Conservation (phyloP, 2,113 vertebrate genomes). For the Cygnus atratus region DNA sequence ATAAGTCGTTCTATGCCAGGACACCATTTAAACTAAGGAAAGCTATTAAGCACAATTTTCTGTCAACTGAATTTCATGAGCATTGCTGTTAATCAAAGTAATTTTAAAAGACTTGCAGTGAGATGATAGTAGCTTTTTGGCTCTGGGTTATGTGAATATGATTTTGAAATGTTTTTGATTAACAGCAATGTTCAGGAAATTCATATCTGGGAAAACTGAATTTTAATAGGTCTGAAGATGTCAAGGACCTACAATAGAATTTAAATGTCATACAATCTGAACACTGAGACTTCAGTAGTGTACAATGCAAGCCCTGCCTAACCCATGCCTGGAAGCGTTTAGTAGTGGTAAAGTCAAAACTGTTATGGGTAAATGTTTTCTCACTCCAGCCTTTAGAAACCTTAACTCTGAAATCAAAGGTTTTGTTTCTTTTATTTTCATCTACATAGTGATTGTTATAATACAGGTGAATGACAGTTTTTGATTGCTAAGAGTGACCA, state of each 20-base stretch:
- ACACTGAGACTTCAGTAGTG: neutral
- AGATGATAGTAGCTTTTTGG: neutral
- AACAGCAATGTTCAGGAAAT: neutral
- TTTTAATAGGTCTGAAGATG: neutral
- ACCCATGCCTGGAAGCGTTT: neutral
- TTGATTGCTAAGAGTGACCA: neutral
- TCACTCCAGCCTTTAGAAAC: neutral
- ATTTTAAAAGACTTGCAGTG: neutral
- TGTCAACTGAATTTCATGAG: constrained; percentile 1
- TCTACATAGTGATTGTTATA: neutral
- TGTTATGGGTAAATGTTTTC: neutral
- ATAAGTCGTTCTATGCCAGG: neutral
- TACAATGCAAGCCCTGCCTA: neutral
- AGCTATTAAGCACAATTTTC: constrained; percentile 16
- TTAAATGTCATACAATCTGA: neutral
- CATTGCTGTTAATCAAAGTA: constrained; percentile 17
- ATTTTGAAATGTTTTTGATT: constrained; percentile 23
- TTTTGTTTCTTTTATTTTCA: neutral
- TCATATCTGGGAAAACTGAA: neutral
- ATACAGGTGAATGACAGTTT: neutral
- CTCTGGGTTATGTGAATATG: neutral
- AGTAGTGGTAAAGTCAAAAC: neutral
- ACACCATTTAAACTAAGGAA: neutral
- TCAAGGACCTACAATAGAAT: neutral
- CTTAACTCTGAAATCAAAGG: neutral